phyloP scores from a whole-genome alignment of 2,797 vertebrate species.

The Leontopithecus rosalia region DNA sequence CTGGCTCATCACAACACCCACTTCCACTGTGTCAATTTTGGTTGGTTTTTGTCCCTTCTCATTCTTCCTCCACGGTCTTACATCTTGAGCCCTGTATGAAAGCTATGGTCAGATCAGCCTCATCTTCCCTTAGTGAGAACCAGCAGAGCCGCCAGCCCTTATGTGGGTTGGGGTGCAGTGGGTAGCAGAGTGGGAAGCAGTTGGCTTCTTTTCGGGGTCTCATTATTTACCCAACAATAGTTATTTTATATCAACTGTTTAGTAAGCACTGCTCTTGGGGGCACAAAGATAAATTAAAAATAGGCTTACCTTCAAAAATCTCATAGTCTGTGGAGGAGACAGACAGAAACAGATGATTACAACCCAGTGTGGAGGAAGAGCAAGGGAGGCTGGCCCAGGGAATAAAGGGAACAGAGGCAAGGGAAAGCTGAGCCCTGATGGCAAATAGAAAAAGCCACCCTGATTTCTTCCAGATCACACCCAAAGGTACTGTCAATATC shows the following conservation, averaged over 20 bases:
- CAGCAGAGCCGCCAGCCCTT: no score
- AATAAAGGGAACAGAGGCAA: background rate
- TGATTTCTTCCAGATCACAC: background rate
- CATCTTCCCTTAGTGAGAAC: background rate
- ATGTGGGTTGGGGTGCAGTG: fast-evolving
- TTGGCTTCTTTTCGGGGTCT: background rate
- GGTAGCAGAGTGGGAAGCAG: no score
- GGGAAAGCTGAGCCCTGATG: background rate
- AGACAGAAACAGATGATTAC: background rate
- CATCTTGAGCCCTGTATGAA: background rate
- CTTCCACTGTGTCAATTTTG: background rate
- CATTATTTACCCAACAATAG: background rate
- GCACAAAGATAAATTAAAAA: background rate
- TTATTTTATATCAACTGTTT: background rate
- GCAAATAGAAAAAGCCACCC: background rate
- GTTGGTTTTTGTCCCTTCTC: background rate
- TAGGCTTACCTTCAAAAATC: background rate
- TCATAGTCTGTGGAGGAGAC: background rate
- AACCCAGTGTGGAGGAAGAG: background rate
- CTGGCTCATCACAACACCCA: background rate
- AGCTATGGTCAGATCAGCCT: background rate
- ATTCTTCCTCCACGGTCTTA: background rate
- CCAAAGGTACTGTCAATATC: background rate
- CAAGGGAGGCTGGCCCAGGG: background rate
- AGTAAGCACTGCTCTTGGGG: background rate